These are phyloP conservation scores for Anolis sagrei DNA, from an alignment of 2,113 vertebrate genomes.

Conservation along the genomic window DNA sequence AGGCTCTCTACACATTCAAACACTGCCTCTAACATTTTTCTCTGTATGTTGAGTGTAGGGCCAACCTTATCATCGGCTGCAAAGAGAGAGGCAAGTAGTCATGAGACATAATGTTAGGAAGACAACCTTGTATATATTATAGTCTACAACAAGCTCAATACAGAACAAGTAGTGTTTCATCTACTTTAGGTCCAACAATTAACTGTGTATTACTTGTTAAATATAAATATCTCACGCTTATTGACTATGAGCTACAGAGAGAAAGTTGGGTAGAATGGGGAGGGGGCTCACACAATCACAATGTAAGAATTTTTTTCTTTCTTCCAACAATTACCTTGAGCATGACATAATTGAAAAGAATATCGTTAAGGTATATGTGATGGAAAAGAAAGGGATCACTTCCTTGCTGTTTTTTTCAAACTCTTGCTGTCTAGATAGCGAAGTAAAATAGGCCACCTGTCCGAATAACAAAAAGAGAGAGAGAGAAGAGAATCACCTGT, in stretches of 20 bases:
- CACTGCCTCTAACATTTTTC: too few relatives aligned
- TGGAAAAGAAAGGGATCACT: conserved; percentile 79
- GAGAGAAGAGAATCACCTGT: background rate
- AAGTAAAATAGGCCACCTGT: conserved; percentile 83
- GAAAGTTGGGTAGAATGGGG: background rate
- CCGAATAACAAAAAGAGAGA: conserved; percentile 5
- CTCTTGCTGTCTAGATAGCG: conserved; percentile 83
- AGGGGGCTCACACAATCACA: background rate
- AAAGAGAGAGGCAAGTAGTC: too few relatives aligned
- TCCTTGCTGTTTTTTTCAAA: conserved; percentile 77
- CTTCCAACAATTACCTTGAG: conserved; percentile 74
- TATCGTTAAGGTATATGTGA: conserved; percentile 81
- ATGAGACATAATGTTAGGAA: background rate
- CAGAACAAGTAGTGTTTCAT: background rate
- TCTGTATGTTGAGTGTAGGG: background rate
- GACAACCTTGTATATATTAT: background rate
- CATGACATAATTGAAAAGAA: conserved; percentile 83
- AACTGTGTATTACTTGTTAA: too few relatives aligned
- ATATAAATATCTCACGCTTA: background rate
- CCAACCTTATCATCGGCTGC: too few relatives aligned
- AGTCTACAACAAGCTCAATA: background rate
- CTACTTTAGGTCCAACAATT: too few relatives aligned
- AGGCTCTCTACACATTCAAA: background rate
- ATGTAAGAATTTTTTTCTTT: background rate
- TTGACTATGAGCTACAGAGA: background rate